Base-by-base conservation (phyloP, 2,797 vertebrate genomes). In the Pygocentrus nattereri region DNA sequence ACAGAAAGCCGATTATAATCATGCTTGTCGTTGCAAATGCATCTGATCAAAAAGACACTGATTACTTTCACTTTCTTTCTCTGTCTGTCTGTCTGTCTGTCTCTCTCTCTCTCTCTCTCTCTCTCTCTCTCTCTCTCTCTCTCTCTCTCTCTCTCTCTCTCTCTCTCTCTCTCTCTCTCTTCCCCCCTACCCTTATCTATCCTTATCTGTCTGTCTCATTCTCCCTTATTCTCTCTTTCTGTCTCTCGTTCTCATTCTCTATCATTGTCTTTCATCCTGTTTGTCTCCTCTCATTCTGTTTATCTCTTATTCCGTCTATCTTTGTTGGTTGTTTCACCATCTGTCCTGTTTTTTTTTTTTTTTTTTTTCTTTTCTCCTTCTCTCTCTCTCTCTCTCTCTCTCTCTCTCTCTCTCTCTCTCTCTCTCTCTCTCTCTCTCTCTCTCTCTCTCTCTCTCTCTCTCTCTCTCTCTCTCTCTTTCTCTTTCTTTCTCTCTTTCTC, bases 1-100 rank as follows among this genome's bases (percentile, higher is more conserved):
- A 23, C 34, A 67, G 25, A 80, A 56, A 83, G 58, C 4, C 23
- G 79, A 85, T 88, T 86, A 85, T 70, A 83, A 82, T 86, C 81
- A 85, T 79, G 72, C 68, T 62, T 76, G 78, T 80, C 83, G 83
- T 70, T 75, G 74, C 56, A 83, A 79, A 79, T 78, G 83, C 23
- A 15, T 78, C 76, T 80, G 78, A 82, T 85, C 79, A 81, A 81
- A 85, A 85, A 84, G 75, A 80, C 72, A 78, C 82, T 75, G 75
- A 86, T 88, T 83, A 79, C 72, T 62, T 64, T 62, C 65, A 44
- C 70, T 41, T 74, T 79, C 71, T 61, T 23, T 58, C 56, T 56
- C 18, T 10, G 18, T 65, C 30, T 38, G 27, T 65, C 16, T 61
- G 58, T 30, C 23, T 59, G 21, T 23, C 23, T 25, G 10, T 59